Evolutionary conservation across 1,140 invertebrate species (phyloP), one percentile per base, ranked within the genome.

Genomic region (Leptestheria dahalacensis): DNA sequence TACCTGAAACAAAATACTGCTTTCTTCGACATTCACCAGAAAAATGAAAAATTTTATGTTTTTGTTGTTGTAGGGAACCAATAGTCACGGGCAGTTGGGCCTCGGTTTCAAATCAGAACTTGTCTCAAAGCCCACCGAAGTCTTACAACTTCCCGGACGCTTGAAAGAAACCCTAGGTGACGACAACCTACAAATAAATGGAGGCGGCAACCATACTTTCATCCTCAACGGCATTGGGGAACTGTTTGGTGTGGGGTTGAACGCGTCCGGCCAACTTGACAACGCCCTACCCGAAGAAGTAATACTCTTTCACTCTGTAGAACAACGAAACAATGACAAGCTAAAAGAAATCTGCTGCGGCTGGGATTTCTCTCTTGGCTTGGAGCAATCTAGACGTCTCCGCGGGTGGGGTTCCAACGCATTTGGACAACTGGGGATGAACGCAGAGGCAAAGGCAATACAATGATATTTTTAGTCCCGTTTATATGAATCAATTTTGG

Each of bases 11-110:
- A 21, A 15, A 51, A 21, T 29, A 6, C 12, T 21, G 20, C 48
- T 9, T 48, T 24, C 25, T 0, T 12, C n/a, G 10, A 25, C 20
- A 63, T 60, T 12, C 49, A 46, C 25, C 52, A 61, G 46, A 55
- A 63, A 33, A 10, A 47, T 56, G 6, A 9, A 41, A 41, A 41
- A 41, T 48, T 1, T 63, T 28, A 63, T 49, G 41, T 54, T 56
- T 12, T 54, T 11, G 52, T 59, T 57, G 52, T 66, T 71, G 24
- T 67, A 87, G 87, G 87, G 87, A 66, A 85, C 87, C 58, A 91
- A 91, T 72, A 87, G 84, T 64, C 83, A 88, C 71, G 85, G 86
- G 48, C 86, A 90, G 71, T 73, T 90, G 28, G 82, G 83, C 58
- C 74, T 82, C 67, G 83, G 81, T 60, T 70, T 73, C 60, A 72